phyloP scores from a whole-genome alignment of 2,888 invertebrate species.

The Cephonodes hylas region DNA sequence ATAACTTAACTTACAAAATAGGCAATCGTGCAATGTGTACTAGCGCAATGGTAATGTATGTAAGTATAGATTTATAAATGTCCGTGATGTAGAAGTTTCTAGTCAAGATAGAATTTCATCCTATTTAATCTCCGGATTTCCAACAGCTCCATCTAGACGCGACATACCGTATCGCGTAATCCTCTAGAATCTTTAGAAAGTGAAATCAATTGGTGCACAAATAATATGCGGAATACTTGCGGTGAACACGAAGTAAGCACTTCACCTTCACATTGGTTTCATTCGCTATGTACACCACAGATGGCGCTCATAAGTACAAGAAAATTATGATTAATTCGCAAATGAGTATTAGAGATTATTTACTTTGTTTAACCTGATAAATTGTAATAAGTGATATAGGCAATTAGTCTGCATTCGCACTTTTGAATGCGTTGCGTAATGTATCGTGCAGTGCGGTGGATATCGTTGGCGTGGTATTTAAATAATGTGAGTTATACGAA shows the following conservation, averaged over 20 bases:
- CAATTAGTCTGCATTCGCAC: neutral
- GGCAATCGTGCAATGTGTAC: too few species aligned
- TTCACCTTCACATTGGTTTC: neutral
- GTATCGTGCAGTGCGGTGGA: neutral
- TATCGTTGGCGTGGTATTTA: neutral
- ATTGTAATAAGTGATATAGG: neutral
- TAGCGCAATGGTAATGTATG: too few species aligned
- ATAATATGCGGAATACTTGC: neutral
- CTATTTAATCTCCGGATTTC: neutral
- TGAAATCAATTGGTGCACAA: neutral
- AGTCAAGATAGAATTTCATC: too few species aligned
- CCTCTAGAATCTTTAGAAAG: neutral
- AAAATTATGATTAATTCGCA: neutral
- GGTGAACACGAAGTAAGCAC: neutral
- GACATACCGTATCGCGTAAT: neutral
- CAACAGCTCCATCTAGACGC: neutral
- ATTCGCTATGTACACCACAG: neutral
- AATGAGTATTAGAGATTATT: too few species aligned
- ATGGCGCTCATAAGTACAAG: neutral
- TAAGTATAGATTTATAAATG: too few species aligned
- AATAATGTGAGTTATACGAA: constrained; percentile 1
- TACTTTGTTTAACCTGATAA: neutral
- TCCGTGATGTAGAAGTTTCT: too few species aligned
- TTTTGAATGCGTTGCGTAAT: neutral
- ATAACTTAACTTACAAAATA: too few species aligned